Percentiles rank a stretch among this genome's conserved stretches.
phyloP scores from a whole-genome alignment of 2,113 vertebrate genomes.

The Gallinago media region DNA sequence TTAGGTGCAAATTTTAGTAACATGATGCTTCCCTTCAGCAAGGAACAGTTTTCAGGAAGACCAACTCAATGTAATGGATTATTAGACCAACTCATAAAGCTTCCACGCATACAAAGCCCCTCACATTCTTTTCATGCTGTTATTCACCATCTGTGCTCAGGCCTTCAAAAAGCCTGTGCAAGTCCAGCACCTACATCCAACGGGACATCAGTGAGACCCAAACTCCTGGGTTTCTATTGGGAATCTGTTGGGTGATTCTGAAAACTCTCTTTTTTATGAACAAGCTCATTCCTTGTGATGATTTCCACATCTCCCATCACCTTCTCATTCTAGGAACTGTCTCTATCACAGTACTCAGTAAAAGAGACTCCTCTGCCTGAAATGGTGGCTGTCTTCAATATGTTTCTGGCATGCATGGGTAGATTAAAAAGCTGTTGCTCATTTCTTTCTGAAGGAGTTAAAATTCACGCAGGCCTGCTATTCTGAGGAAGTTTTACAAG shows the following conservation, averaged over 20 bases:
- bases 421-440: slow-evolving; percentile 7
- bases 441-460: neutral
- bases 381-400: neutral
- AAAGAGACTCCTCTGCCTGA: neutral
- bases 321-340: neutral
- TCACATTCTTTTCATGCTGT: neutral
- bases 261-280: neutral
- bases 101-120: neutral
- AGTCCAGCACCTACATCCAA: neutral
- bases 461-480: neutral
- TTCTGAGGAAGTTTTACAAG: neutral
- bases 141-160: neutral
- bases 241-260: neutral
- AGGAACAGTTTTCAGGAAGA: neutral
- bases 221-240: no score
- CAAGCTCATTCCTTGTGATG: neutral
- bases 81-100: neutral
- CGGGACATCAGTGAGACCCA: neutral
- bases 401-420: neutral
- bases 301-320: neutral
- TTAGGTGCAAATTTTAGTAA: neutral
- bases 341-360: neutral
- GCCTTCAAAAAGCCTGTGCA: neutral
- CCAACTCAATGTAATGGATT: neutral
- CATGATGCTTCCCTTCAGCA: neutral